Evolutionary conservation across 1,140 invertebrate genomes (phyloP).

Genomic region (Meteorus sp.): DNA sequence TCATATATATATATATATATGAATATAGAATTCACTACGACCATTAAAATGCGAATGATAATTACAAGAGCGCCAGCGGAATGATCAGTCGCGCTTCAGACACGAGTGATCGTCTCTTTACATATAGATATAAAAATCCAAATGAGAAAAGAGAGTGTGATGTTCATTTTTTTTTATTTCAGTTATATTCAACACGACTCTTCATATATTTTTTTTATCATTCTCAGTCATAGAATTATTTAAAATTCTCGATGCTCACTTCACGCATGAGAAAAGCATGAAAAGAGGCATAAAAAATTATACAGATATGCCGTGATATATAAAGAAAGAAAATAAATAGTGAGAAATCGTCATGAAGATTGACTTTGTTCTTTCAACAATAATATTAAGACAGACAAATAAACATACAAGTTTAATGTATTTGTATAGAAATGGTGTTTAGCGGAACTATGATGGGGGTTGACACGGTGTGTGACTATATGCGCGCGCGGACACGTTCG

Average conservation of each 20-base stretch:
- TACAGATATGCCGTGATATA: too few species aligned
- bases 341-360: not conserved
- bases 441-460: not conserved
- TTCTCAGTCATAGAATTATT: too few species aligned
- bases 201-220: too few species aligned
- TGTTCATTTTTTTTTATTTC: conserved; percentile 15
- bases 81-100: conserved; percentile 53
- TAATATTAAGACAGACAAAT: not conserved
- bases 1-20: too few species aligned
- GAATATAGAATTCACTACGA: conserved; percentile 47
- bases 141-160: conserved; percentile 30
- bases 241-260: too few species aligned
- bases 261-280: too few species aligned
- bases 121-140: too few species aligned
- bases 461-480: conserved; percentile 11
- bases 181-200: too few species aligned
- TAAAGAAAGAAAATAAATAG: too few species aligned
- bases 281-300: too few species aligned
- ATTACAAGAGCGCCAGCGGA: conserved; percentile 56
- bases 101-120: conserved; percentile 51
- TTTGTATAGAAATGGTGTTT: not conserved
- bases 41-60: conserved; percentile 61
- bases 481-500: too few species aligned
- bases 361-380: not conserved
- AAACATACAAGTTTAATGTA: too few species aligned